These are phyloP conservation scores for Micromys minutus DNA, from an alignment of 2,113 vertebrate genomes.

Conservation along the genomic window DNA sequence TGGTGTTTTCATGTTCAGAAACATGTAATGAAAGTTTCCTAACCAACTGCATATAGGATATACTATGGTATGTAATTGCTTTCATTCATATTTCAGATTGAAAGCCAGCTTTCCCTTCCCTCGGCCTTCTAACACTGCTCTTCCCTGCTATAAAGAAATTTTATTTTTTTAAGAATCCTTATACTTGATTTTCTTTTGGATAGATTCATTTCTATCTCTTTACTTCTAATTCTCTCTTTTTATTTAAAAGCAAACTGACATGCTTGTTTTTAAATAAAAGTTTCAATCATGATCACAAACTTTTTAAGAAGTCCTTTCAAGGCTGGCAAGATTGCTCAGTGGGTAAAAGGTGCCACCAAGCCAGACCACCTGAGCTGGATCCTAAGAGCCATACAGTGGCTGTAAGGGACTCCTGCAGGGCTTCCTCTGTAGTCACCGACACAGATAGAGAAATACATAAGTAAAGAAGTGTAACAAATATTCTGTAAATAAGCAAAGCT, in stretches of 20 bases:
- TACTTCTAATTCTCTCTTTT: slow-evolving; percentile 41
- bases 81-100: slow-evolving; percentile 22
- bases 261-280: slow-evolving; percentile 57
- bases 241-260: no score
- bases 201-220: slow-evolving; percentile 23
- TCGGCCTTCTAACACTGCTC: neutral
- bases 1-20: slow-evolving; percentile 50
- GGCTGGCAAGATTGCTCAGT: neutral
- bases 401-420: neutral
- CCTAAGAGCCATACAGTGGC: neutral
- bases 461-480: neutral
- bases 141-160: neutral
- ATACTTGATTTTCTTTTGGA: neutral
- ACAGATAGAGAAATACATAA: neutral
- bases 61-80: neutral
- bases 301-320: slow-evolving; percentile 36
- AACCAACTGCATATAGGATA: neutral
- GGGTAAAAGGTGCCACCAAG: neutral
- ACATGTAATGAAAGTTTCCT: slow-evolving; percentile 12
- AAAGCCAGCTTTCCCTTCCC: neutral
- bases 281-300: neutral
- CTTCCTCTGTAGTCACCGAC: neutral
- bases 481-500: neutral
- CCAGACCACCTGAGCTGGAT: neutral
- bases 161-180: neutral